Conservation (phyloP, 2,113 vertebrate genomes). For the Neotragus pygmaeus region DNA sequence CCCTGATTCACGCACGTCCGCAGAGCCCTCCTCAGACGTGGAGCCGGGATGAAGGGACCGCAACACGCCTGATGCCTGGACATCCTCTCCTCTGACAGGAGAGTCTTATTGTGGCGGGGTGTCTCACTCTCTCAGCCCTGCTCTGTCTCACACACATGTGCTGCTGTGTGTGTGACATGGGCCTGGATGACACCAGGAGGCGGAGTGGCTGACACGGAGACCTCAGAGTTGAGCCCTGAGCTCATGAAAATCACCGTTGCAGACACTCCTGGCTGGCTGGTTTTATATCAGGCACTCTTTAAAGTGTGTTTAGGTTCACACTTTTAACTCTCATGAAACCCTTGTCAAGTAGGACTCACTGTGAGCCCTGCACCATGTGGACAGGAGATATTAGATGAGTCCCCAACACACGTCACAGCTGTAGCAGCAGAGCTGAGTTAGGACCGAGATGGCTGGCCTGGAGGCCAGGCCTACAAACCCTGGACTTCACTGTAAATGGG, state of each 20-base stretch:
- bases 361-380: background rate
- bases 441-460: too few relatives aligned
- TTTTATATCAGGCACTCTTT: rapidly evolving
- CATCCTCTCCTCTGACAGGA: background rate
- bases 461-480: background rate
- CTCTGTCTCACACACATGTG: rapidly evolving
- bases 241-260: background rate
- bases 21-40: background rate
- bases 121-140: background rate
- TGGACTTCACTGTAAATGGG: rapidly evolving
- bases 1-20: rapidly evolving
- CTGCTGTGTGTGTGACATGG: background rate
- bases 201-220: rapidly evolving
- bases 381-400: background rate
- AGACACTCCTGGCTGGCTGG: too few relatives aligned
- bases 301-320: background rate
- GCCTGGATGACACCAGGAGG: background rate
- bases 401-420: rapidly evolving
- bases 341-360: background rate
- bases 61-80: rapidly evolving
- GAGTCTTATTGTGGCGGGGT: rapidly evolving
- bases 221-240: too few relatives aligned
- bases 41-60: rapidly evolving
- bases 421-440: too few relatives aligned
- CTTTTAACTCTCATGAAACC: background rate